Evolutionary conservation across 2,797 vertebrate genomes (phyloP), one percentile per base, ranked within the genome.

Genomic region (Enteromius unitaeniatus): DNA sequence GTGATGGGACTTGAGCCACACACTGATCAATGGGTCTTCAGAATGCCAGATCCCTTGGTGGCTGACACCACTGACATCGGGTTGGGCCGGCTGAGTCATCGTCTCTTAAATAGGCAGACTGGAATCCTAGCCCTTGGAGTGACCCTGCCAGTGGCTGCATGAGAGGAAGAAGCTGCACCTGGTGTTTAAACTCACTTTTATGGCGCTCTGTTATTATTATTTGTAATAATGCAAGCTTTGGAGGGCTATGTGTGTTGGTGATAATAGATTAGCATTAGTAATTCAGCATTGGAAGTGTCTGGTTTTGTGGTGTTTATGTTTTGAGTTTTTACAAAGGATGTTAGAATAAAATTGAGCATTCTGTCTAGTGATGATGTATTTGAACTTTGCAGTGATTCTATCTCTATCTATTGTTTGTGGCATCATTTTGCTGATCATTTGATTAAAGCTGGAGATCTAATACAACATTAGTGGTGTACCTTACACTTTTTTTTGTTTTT

Each of bases 31-130:
- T n/a, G 67, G 76, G 28, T 67, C 34, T 78, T 86, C 60, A 82
- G 77, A 87, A 86, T 49, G 82, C 81, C 83, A 65, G 60, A 68
- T 89, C 87, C 85, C 85, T 75, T 83, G 85, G 88, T 91, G 90
- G 86, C 86, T 89, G 84, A 84, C 72, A 79, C 89, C 87, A 87
- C 82, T 79, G 87, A 90, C 28, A 76, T 77, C 8, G 82, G 79
- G 89, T 84, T 87, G 85, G 89, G 85, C 87, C 45, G 83, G 82
- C 88, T 92, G 91, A 94, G 91, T 93, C 93, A 93, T 88, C 70
- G 53, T 45, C 45, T 84, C 31, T 84, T 89, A 89, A 89, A 92
- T 88, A 84, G 86, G 86, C 79, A 62, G 84, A 87, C 91, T 89
- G 85, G 90, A 91, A 93, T 93, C 84, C 89, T 87, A 87, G 72